phyloP scores from a whole-genome alignment of 1,140 invertebrate genomes.

The Euschistus heros region DNA sequence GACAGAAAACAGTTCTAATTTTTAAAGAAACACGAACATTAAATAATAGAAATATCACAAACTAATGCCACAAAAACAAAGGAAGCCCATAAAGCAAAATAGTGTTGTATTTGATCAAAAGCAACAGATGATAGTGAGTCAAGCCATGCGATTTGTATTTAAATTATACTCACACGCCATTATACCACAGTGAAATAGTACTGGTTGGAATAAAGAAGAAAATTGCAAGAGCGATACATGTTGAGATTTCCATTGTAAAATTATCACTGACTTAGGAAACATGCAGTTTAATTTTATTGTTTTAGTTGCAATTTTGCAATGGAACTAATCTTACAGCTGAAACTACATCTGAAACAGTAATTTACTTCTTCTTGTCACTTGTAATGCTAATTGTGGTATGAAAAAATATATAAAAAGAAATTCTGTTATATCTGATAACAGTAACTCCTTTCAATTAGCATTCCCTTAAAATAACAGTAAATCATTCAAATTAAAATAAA shows the following conservation, averaged over 20 bases:
- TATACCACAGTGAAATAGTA: slow-evolving; percentile 1
- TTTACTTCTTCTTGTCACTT: not conserved
- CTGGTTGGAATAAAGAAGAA: slow-evolving; percentile 5
- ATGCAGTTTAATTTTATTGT: not conserved
- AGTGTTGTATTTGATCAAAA: not conserved
- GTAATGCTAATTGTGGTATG: too few species aligned
- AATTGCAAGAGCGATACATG: not conserved
- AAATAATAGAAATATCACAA: too few species aligned
- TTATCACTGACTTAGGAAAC: not conserved
- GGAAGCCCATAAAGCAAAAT: not conserved
- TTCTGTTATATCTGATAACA: too few species aligned
- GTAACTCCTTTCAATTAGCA: too few species aligned
- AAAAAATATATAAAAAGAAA: too few species aligned
- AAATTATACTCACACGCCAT: slow-evolving; percentile 13
- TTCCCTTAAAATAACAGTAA: too few species aligned
- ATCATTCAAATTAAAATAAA: too few species aligned
- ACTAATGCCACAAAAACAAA: too few species aligned
- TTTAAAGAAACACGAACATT: too few species aligned
- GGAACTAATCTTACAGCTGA: not conserved
- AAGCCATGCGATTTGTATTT: slow-evolving; percentile 1
- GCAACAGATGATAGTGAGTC: not conserved
- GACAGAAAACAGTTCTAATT: too few species aligned
- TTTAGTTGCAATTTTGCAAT: not conserved
- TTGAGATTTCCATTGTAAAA: not conserved
- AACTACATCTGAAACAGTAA: slow-evolving; percentile 7